A percentile compares a stretch with the other conserved stretches of the same genome.
Evolutionary conservation across 2,888 invertebrate genomes (phyloP).

Genomic region (Brachypterus glaber): DNA sequence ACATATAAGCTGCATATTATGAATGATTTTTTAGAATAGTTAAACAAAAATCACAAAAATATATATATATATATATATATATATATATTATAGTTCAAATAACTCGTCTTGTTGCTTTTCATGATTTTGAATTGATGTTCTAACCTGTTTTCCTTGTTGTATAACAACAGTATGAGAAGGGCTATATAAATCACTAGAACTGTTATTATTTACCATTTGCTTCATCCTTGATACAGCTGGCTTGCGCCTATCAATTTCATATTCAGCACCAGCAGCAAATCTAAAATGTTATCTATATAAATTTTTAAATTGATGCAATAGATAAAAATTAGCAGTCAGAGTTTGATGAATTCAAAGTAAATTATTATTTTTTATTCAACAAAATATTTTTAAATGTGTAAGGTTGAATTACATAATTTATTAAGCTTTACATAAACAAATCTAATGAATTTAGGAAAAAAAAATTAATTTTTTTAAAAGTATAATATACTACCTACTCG

Average conservation of each 20-base stretch:
- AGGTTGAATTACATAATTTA: too few relatives aligned
- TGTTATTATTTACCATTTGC: slow-evolving; percentile 36
- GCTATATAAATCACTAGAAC: slow-evolving; percentile 26
- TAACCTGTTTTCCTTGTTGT: slow-evolving; percentile 71
- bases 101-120: slow-evolving; percentile 82
- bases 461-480: slow-evolving; percentile 4
- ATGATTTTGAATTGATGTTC: slow-evolving; percentile 69
- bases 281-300: too few relatives aligned
- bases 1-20: too few relatives aligned
- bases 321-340: too few relatives aligned
- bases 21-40: too few relatives aligned
- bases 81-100: slow-evolving; percentile 78
- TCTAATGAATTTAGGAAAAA: background rate
- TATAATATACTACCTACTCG: slow-evolving; percentile 73
- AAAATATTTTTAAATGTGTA: too few relatives aligned
- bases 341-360: too few relatives aligned
- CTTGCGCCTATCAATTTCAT: slow-evolving; percentile 30
- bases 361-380: too few relatives aligned
- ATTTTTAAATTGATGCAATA: too few relatives aligned
- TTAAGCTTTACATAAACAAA: too few relatives aligned
- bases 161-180: slow-evolving; percentile 48
- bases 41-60: too few relatives aligned
- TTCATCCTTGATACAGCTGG: slow-evolving; percentile 37
- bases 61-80: too few relatives aligned
- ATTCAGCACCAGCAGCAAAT: slow-evolving; percentile 26